Percentiles rank a stretch among this genome's conserved stretches.
phyloP scores from a whole-genome alignment of 37 sponge, comb jelly and placozoan genomes.

The Lycopodina hypogea region DNA sequence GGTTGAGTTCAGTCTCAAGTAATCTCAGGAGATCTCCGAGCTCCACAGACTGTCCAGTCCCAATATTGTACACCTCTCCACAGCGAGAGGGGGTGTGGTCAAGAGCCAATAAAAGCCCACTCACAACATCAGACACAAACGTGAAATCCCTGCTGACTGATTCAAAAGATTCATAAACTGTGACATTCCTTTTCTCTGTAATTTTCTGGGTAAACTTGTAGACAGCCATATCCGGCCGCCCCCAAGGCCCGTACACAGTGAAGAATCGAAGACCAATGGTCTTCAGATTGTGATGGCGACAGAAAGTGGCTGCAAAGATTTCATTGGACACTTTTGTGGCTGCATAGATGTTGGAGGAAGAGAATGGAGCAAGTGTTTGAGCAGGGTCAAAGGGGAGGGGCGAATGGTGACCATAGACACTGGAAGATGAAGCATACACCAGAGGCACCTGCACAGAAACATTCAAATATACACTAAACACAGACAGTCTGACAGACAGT shows the following conservation, averaged over 20 bases:
- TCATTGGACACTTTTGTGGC: constrained; percentile 64
- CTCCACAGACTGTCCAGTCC: constrained; percentile 45
- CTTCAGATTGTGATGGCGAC: constrained; percentile 26
- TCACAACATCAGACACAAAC: constrained; percentile 67
- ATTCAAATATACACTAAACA: constrained; percentile 17
- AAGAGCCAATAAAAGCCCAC: constrained; percentile 47
- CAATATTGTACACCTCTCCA: constrained; percentile 72
- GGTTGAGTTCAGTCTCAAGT: constrained; percentile 52
- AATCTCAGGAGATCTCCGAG: constrained; percentile 36
- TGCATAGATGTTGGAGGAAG: constrained; percentile 75
- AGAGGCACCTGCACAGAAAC: constrained; percentile 23
- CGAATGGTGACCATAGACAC: constrained; percentile 61
- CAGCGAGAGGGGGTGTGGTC: constrained; percentile 37
- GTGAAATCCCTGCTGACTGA: constrained; percentile 70
- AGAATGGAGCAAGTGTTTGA: background rate
- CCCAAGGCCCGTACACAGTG: constrained; percentile 88
- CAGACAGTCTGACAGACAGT: constrained; percentile 42
- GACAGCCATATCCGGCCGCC: constrained; percentile 85
- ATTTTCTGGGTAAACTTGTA: constrained; percentile 54
- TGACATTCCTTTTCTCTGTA: background rate
- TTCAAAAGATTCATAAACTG: constrained; percentile 5
- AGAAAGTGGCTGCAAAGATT: constrained; percentile 57
- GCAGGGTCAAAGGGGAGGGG: constrained; percentile 72
- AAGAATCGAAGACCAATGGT: constrained; percentile 64
- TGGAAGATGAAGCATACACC: constrained; percentile 81